These are phyloP conservation scores for Peromyscus polionotus DNA, from an alignment of 2,113 vertebrate genomes.

Conservation along the genomic window DNA sequence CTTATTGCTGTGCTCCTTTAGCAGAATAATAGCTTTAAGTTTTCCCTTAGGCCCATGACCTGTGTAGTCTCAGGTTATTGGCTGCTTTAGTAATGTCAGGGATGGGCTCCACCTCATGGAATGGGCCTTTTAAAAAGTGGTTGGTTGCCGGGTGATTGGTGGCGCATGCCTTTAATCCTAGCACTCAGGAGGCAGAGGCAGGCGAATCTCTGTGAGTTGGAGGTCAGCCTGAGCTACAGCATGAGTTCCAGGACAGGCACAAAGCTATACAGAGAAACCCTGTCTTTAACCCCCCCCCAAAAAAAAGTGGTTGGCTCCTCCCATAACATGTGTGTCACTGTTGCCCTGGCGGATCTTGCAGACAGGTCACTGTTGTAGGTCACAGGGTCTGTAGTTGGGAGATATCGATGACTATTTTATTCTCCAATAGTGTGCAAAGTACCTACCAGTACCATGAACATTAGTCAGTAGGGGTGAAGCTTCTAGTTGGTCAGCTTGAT, in stretches of 20 bases:
- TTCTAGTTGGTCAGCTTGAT: neutral
- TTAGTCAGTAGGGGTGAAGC: neutral
- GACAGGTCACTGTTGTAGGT: neutral
- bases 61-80: neutral
- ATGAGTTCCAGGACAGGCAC: too few species aligned
- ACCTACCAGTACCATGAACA: neutral
- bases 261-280: too few species aligned
- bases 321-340: neutral
- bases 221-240: too few species aligned
- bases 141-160: too few species aligned
- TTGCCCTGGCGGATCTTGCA: neutral
- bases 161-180: too few species aligned
- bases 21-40: too few species aligned
- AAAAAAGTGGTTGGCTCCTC: neutral
- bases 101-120: neutral
- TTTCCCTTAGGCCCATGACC: neutral
- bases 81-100: neutral
- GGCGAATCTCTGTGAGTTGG: too few species aligned
- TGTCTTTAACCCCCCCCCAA: too few species aligned
- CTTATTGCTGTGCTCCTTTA: neutral
- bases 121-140: neutral
- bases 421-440: neutral
- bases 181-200: too few species aligned
- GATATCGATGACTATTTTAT: too few species aligned
- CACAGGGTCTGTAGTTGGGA: neutral